Percentiles rank a stretch among this genome's conserved stretches.
Evolutionary conservation across 2,113 vertebrate genomes (phyloP).

Genomic region (Orcinus orca): DNA sequence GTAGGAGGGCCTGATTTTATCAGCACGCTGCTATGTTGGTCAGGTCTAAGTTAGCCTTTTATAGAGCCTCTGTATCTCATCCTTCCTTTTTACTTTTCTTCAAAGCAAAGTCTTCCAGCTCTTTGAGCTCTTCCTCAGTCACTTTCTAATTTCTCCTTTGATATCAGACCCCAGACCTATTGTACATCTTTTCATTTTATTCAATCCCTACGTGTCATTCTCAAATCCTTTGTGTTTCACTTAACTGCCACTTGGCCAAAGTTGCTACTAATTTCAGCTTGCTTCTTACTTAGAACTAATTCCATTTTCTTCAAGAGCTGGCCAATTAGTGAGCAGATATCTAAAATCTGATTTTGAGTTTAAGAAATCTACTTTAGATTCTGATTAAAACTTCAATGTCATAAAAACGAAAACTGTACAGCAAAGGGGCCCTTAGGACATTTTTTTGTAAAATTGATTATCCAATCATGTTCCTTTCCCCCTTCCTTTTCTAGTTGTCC

Average conservation of each 20-base stretch:
- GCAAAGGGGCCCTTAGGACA: not conserved
- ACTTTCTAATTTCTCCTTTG: conserved; percentile 28
- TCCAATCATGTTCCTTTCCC: not conserved
- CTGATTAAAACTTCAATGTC: not conserved
- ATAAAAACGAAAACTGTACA: conserved; percentile 15
- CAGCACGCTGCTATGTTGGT: not conserved
- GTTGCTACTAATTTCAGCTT: not conserved
- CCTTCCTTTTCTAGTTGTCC: conserved; percentile 12
- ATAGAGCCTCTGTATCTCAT: not conserved
- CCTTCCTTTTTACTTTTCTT: conserved; percentile 19
- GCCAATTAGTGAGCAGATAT: not conserved
- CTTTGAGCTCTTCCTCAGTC: not conserved
- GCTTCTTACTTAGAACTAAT: conserved; percentile 24
- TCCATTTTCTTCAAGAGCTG: not conserved
- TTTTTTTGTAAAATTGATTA: not conserved
- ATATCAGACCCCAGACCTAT: not conserved
- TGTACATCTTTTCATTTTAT: not conserved
- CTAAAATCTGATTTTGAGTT: conserved; percentile 2
- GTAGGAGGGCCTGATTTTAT: not conserved
- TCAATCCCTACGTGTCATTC: not conserved
- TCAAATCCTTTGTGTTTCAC: conserved; percentile 12
- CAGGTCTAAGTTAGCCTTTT: conserved; percentile 5
- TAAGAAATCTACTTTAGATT: conserved; percentile 19
- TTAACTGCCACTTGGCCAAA: not conserved
- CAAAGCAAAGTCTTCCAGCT: not conserved